A percentile compares a stretch with the other conserved stretches of the same genome.
Evolutionary conservation across 2,113 vertebrate species (phyloP).

Genomic region (Pseudorasbora parva): DNA sequence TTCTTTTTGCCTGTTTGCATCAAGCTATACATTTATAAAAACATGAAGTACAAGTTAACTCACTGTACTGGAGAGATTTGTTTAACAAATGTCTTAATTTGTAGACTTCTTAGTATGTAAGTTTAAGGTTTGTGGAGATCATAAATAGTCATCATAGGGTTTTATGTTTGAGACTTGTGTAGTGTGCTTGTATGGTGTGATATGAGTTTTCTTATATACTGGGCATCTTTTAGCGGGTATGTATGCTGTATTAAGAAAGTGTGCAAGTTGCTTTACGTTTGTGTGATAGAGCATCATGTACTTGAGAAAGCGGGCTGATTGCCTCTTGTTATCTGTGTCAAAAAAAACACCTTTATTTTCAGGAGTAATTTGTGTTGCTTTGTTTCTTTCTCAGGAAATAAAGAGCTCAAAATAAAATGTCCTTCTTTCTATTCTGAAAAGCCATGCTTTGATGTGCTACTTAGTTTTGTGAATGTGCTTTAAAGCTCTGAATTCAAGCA

Average conservation of each 20-base stretch:
- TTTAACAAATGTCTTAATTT: slow-evolving; percentile 67
- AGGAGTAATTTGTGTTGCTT: neutral
- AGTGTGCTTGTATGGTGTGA: slow-evolving; percentile 1
- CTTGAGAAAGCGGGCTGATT: slow-evolving; percentile 1
- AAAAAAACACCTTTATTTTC: slow-evolving; percentile 8
- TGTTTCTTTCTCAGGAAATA: slow-evolving; percentile 43
- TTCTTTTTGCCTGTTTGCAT: slow-evolving; percentile 52
- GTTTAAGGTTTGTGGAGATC: slow-evolving; percentile 34
- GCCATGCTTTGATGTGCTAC: neutral
- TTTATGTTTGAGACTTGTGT: neutral
- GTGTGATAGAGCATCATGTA: neutral
- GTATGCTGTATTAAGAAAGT: neutral
- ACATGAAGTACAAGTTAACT: slow-evolving; percentile 2
- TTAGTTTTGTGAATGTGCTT: neutral
- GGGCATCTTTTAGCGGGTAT: slow-evolving; percentile 4
- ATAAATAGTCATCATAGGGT: neutral
- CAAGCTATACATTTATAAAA: slow-evolving; percentile 19
- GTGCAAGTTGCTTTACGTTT: neutral
- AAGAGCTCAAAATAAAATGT: slow-evolving; percentile 1
- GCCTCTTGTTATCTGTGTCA: slow-evolving; percentile 9
- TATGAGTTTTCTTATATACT: slow-evolving; percentile 16
- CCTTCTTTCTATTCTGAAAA: neutral
- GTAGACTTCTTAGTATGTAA: slow-evolving; percentile 48
- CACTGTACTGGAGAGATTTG: slow-evolving; percentile 34
- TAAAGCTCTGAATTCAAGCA: slow-evolving; percentile 11